Evolutionary conservation across 1,140 invertebrate species (phyloP), one percentile per base, ranked within the genome.

Genomic region (Brachionus koreanus): DNA sequence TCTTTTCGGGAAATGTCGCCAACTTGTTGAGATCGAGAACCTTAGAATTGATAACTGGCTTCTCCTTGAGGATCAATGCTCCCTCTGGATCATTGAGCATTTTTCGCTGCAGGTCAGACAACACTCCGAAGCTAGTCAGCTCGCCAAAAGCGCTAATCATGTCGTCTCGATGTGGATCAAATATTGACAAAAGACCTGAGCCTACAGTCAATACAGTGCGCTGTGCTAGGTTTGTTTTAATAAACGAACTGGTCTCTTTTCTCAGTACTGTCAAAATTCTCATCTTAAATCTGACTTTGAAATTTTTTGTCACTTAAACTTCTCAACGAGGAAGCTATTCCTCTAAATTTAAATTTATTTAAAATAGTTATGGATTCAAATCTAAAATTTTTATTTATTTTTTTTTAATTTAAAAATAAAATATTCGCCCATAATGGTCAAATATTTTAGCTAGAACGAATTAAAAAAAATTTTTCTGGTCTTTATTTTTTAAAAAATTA

Each of bases 101-200:
- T 86, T 91, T 91, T 83, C 89, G 85, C 79, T 89, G 88, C 87
- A 95, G 93, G 83, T 91, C 89, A 81, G 88, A 88, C 0, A 96
- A 89, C 9, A 94, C 93, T 43, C 85, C 84, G 84, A 91, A 88
- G 0, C 94, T 94, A 3, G 94, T 95, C 0, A 94, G 93, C 90
- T 98, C 96, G 4, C 95, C 95, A 77, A 97, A 90, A 84, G 94
- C 93, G 43, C 95, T 94, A 85, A 98, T 94, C 94, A 97, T 95
- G 88, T 88, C 88, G 86, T 89, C 89, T 84, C 90, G 87, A 10
- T 83, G 83, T 52, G 94, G 94, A 89, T 94, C 91, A 4, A 92
- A 85, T 23, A 96, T 87, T 5, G 93, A 91, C 69, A 94, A 89
- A 5, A 91, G 86, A 33, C 93, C 93, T 19, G 95, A 95, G 5